Evolutionary conservation across 1,140 invertebrate genomes (phyloP), one percentile per base, ranked within the genome.

Genomic region (Pachyrhynchus sulphureomaculatus): DNA sequence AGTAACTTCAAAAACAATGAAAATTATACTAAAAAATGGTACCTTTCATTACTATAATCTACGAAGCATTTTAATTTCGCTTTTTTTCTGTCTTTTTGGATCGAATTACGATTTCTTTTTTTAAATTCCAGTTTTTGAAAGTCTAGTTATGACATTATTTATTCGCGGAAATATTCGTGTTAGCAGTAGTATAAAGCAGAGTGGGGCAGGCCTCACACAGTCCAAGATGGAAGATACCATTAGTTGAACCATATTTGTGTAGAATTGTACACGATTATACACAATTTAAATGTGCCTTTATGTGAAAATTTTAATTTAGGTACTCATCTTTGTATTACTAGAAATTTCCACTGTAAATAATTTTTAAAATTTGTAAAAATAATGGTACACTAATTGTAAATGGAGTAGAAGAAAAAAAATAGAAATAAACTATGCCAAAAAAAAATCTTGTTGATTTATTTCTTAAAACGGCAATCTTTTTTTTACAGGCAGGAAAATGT

Each of bases 211-310:
- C 9, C 44, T 10, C 17, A 20, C 23, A 1, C 18, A 9, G 44
- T 26, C 18, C 6, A 20, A 23, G 8, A 8, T n/a, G n/a, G n/a
- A n/a, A n/a, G n/a, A n/a, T n/a, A n/a, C n/a, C n/a, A n/a, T n/a
- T 12, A 34, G 12, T 13, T 29, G 5, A 32, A 24, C n/a, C 24
- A 21, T 41, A 54, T 24, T 42, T 20, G 47, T 51, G 57, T 59
- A 39, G 12, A 51, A 26, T 26, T 15, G 6, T 26, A 49, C 44
- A 41, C 45, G 42, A 42, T n/a, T n/a, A n/a, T n/a, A n/a, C n/a
- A n/a, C n/a, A n/a, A n/a, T n/a, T 42, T n/a, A 51, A 59, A 49
- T 59, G 57, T 59, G 57, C 57, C 57, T 59, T 59, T 59, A 47
- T 57, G 42, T 59, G 23, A 48, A 34, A 34, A 45, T 33, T 36